A percentile compares a stretch with the other conserved stretches of the same genome.
Evolutionary conservation across 2,797 vertebrate genomes (phyloP).

Genomic region (Pseudotriccus pelzelni): DNA sequence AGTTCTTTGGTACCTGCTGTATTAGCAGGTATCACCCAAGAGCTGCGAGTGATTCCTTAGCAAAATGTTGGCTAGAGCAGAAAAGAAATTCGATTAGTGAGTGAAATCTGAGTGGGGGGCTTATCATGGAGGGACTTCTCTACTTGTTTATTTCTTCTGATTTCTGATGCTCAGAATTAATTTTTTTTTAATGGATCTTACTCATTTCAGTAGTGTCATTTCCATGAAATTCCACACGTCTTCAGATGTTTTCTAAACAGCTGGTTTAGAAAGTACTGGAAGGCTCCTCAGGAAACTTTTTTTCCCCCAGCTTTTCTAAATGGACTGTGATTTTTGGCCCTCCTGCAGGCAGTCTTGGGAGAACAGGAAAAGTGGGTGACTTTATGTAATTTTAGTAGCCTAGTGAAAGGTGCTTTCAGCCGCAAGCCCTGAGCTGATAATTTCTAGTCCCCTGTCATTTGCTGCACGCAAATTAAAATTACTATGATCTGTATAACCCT

Average conservation of each 20-base stretch:
- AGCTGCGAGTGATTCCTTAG: background rate
- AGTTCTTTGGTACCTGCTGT: background rate
- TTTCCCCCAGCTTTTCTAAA: background rate
- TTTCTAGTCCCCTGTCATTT: background rate
- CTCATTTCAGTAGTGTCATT: background rate
- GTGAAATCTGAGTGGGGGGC: background rate
- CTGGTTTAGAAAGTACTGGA: background rate
- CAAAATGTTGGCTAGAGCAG: background rate
- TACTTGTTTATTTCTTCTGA: background rate
- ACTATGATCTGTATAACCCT: background rate
- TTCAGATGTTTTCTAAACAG: background rate
- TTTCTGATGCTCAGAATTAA: background rate
- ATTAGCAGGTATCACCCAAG: background rate
- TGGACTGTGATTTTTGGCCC: background rate
- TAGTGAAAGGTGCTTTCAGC: conserved; percentile 3
- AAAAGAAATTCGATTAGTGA: background rate
- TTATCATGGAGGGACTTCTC: background rate
- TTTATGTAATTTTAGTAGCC: conserved; percentile 9
- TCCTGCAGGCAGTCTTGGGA: background rate
- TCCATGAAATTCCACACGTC: background rate
- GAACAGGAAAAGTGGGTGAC: background rate
- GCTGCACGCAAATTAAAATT: background rate
- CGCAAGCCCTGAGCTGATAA: background rate
- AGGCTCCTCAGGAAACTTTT: background rate
- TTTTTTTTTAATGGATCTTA: background rate